Percentiles rank a stretch among this genome's conserved stretches.
These are phyloP conservation scores for Dendrocopos noguchii DNA, from an alignment of 2,113 vertebrate genomes.

Conservation along the genomic window DNA sequence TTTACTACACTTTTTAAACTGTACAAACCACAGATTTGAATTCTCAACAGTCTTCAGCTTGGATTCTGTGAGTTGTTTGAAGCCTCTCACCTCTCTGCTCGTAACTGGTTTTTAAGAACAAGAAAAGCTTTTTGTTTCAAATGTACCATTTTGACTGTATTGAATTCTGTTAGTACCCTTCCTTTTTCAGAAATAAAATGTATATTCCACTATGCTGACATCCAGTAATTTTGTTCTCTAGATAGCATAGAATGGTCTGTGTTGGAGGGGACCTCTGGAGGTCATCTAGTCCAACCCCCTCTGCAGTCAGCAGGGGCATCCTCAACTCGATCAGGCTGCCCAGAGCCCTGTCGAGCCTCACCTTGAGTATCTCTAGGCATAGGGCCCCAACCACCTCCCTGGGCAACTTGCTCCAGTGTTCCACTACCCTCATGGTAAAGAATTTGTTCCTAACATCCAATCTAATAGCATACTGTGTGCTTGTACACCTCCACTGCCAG, in stretches of 20 bases:
- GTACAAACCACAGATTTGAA: slow-evolving; percentile 66
- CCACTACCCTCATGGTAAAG: no score
- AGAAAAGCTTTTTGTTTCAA: slow-evolving; percentile 72
- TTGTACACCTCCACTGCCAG: background rate
- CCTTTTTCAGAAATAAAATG: slow-evolving; percentile 71
- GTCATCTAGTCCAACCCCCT: no score
- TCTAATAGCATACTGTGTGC: background rate
- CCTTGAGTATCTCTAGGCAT: no score
- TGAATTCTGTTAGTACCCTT: slow-evolving; percentile 71
- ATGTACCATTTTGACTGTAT: slow-evolving; percentile 73
- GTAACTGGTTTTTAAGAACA: slow-evolving; percentile 63
- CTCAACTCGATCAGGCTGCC: no score
- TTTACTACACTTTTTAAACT: slow-evolving; percentile 69
- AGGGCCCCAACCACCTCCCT: no score
- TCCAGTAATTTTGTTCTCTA: slow-evolving; percentile 45
- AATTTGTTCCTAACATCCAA: no score
- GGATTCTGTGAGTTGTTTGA: slow-evolving; percentile 66
- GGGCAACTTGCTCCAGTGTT: no score
- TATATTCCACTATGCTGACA: slow-evolving; percentile 66
- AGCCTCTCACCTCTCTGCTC: slow-evolving; percentile 65
- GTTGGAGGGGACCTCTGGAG: no score
- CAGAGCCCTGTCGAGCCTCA: no score
- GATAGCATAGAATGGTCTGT: background rate
- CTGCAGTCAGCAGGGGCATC: no score
- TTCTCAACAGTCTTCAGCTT: slow-evolving; percentile 61